Percentiles rank a stretch among this genome's conserved stretches.
Conservation (phyloP, 2,113 vertebrate species). For the Tonatia bakeri region DNA sequence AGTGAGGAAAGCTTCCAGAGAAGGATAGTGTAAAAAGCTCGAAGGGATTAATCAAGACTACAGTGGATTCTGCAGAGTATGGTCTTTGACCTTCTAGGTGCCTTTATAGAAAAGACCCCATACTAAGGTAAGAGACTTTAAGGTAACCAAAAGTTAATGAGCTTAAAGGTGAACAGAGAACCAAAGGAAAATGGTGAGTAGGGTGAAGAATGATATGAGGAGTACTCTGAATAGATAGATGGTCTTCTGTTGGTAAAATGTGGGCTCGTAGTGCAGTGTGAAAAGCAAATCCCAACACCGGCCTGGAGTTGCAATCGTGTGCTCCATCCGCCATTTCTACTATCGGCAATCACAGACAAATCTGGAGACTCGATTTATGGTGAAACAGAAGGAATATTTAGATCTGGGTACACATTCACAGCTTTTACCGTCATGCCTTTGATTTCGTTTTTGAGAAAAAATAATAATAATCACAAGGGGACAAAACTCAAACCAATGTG, state of each 20-base stretch:
- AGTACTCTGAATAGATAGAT: neutral
- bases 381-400: neutral
- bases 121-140: neutral
- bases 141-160: neutral
- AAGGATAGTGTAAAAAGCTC: neutral
- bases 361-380: neutral
- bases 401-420: neutral
- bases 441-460: neutral
- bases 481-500: neutral
- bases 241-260: neutral
- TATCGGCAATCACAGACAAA: neutral
- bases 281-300: neutral
- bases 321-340: neutral
- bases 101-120: neutral
- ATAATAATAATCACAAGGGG: neutral
- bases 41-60: neutral
- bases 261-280: neutral
- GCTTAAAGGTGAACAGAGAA: neutral
- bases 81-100: neutral
- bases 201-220: neutral
- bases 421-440: neutral
- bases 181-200: neutral
- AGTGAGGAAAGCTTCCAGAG: neutral
- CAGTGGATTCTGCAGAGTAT: neutral
- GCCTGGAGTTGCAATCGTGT: neutral